Conservation (phyloP, 2,113 vertebrate species). For the Otus sunia region DNA sequence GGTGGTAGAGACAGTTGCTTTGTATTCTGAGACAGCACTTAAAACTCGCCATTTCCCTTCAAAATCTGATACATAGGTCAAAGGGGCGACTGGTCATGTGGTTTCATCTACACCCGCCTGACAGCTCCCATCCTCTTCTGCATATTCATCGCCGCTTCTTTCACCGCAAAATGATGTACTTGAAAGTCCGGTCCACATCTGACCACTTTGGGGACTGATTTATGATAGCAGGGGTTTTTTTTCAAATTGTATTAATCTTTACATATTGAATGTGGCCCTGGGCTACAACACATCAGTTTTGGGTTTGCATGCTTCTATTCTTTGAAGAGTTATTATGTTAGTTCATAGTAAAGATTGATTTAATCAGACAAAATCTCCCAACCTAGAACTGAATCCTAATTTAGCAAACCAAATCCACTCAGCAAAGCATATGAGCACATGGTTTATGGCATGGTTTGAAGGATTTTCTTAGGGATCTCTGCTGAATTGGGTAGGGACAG, state of each 20-base stretch:
- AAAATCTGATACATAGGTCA: conserved; percentile 44
- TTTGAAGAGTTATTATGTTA: background rate
- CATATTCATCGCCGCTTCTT: conserved; percentile 36
- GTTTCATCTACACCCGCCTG: background rate
- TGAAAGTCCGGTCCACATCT: conserved; percentile 50
- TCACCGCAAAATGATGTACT: conserved; percentile 39
- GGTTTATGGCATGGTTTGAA: background rate
- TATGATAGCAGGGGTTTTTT: background rate
- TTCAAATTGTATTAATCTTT: conserved; percentile 43
- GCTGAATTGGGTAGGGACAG: background rate
- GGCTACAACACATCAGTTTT: background rate
- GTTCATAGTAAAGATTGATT: conserved; percentile 25
- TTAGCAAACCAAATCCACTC: background rate
- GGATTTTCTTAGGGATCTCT: background rate
- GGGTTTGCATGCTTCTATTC: background rate
- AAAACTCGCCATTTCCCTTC: conserved; percentile 34
- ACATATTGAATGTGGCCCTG: background rate
- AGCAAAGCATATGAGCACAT: background rate
- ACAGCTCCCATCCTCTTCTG: conserved; percentile 48
- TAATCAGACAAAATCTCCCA: conserved; percentile 9
- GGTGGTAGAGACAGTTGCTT: conserved; percentile 12
- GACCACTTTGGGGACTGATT: conserved; percentile 51
- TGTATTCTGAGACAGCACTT: conserved; percentile 46
- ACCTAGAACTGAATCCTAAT: background rate
- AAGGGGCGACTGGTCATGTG: background rate